Conservation (phyloP, 2,888 invertebrate genomes). For the Phyllotreta striolata region DNA sequence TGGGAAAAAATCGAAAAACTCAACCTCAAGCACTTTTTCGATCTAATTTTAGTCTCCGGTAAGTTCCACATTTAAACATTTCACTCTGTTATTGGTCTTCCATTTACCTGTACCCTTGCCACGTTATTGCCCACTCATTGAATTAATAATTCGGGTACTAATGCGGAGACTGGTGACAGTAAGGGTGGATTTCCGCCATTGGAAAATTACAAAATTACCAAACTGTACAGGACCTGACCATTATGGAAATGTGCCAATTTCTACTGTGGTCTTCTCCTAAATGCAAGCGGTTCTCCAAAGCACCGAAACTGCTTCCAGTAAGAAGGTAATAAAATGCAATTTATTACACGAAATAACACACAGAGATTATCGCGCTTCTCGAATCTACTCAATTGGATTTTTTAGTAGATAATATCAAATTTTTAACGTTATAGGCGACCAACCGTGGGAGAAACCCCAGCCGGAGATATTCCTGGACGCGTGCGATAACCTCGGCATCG, state of each 20-base stretch:
- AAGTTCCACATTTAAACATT: background rate
- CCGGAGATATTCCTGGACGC: constrained; percentile 83
- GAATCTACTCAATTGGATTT: background rate
- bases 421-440: constrained; percentile 67
- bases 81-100: no score
- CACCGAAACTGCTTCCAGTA: background rate
- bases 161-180: background rate
- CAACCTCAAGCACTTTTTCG: constrained; percentile 76
- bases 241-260: constrained; percentile 9
- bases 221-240: constrained; percentile 8
- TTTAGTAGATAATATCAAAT: background rate
- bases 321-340: constrained; percentile 1
- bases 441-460: constrained; percentile 87
- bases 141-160: background rate
- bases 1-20: constrained; percentile 86
- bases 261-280: constrained; percentile 9
- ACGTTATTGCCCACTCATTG: no score
- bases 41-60: constrained; percentile 79
- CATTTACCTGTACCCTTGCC: no score
- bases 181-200: background rate
- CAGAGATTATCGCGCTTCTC: background rate
- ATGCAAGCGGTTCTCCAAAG: background rate
- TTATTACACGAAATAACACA: no score
- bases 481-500: constrained; percentile 77
- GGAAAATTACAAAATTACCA: background rate